Percentiles rank a stretch among this genome's conserved stretches.
Evolutionary conservation across 2,113 vertebrate species (phyloP).

Genomic region (Channa argus): DNA sequence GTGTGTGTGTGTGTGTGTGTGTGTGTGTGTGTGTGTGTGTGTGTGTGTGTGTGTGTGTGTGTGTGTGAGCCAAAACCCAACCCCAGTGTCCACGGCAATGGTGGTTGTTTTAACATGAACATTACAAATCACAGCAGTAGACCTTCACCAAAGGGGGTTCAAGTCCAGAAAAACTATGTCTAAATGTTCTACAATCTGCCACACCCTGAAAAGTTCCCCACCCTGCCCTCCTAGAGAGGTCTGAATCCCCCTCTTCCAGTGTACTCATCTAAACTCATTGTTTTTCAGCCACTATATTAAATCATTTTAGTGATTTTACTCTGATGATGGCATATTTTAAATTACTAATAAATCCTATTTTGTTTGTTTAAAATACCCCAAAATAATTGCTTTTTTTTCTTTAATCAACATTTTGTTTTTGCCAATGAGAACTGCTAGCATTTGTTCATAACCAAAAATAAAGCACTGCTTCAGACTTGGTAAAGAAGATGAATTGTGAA

Average conservation of each 20-base stretch:
- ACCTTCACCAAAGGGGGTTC: constrained; percentile 39
- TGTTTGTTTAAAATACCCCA: no score
- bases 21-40: background rate
- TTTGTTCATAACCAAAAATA: no score
- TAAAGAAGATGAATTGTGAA: no score
- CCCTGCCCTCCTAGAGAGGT: background rate
- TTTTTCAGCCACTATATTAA: no score
- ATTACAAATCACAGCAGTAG: constrained; percentile 60
- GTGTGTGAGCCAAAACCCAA: constrained; percentile 50
- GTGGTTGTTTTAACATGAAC: constrained; percentile 35
- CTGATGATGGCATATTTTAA: no score
- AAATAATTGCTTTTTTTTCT: no score
- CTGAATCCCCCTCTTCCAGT: constrained; percentile 1
- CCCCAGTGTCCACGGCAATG: constrained; percentile 19
- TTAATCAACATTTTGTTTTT: no score
- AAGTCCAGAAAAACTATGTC: constrained; percentile 54
- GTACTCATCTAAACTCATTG: background rate
- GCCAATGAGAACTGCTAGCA: no score
- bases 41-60: constrained; percentile 5
- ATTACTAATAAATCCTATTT: no score
- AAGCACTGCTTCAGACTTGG: no score
- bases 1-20: background rate
- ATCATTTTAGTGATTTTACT: no score
- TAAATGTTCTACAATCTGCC: constrained; percentile 55
- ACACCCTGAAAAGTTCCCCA: constrained; percentile 32